Conservation (phyloP, 2,113 vertebrate species). For the Atlantisia rogersi region DNA sequence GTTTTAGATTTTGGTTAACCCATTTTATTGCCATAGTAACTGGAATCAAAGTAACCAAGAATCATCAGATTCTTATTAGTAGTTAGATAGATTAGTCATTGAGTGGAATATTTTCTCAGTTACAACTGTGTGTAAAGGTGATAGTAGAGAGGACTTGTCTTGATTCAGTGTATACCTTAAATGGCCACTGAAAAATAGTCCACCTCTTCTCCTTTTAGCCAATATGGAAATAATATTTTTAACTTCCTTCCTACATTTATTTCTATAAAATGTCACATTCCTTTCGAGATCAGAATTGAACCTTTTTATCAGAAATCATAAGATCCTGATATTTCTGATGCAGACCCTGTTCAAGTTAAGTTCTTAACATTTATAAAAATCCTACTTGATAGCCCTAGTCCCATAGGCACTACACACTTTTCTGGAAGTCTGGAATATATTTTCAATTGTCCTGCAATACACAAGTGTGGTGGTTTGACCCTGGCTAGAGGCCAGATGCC, state of each 20-base stretch:
- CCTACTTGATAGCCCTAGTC: not conserved
- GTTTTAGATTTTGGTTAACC: slow-evolving; percentile 2
- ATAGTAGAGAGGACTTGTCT: not conserved
- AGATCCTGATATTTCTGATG: not conserved
- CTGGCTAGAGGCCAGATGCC: too few relatives aligned
- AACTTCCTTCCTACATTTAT: not conserved
- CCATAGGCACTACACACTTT: not conserved
- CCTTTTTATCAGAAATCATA: not conserved
- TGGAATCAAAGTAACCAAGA: not conserved
- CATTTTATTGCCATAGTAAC: not conserved
- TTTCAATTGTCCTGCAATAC: not conserved
- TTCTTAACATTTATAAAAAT: not conserved
- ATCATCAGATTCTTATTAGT: not conserved
- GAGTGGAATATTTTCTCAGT: not conserved
- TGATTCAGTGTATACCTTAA: not conserved
- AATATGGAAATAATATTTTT: not conserved
- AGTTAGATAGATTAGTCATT: not conserved
- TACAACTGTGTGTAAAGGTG: not conserved
- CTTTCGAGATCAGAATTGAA: not conserved
- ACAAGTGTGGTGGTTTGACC: too few relatives aligned
- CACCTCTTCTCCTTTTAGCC: not conserved
- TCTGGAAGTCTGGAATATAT: not conserved
- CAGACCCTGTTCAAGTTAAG: not conserved
- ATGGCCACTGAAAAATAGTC: not conserved
- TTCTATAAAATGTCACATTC: accelerated